A percentile compares a stretch with the other conserved stretches of the same genome.
phyloP scores from a whole-genome alignment of 2,888 invertebrate genomes.

The Protophormia terraenovae region DNA sequence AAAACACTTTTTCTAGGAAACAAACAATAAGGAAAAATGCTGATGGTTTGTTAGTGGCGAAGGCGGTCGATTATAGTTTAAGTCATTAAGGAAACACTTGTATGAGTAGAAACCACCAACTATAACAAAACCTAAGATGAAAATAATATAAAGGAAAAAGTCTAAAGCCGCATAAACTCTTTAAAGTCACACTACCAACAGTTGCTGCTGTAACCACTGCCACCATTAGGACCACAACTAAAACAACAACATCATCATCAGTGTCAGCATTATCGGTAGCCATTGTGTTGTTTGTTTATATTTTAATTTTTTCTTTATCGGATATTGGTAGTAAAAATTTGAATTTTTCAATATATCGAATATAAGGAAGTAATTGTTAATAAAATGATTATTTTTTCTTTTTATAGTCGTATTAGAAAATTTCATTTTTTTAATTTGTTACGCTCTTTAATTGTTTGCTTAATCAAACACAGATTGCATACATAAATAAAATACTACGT shows the following conservation, averaged over 20 bases:
- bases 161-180: slow-evolving; percentile 30
- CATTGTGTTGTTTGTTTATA: slow-evolving; percentile 6
- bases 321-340: slow-evolving; percentile 34
- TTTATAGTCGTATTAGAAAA: slow-evolving; percentile 23
- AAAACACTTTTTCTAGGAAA: slow-evolving; percentile 22
- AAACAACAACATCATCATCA: neutral
- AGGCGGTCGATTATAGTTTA: slow-evolving; percentile 30
- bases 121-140: slow-evolving; percentile 1
- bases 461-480: neutral
- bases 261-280: neutral
- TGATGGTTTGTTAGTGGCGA: slow-evolving; percentile 26
- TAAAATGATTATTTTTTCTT: slow-evolving; percentile 38
- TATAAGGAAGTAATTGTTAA: slow-evolving; percentile 51
- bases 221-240: neutral
- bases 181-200: neutral
- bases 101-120: slow-evolving; percentile 6
- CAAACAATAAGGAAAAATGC: neutral
- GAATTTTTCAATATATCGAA: slow-evolving; percentile 38
- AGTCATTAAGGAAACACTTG: slow-evolving; percentile 54
- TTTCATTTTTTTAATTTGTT: slow-evolving; percentile 56
- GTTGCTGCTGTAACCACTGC: neutral
- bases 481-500: no score
- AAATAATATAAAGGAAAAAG: slow-evolving; percentile 7
- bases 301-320: slow-evolving; percentile 27
- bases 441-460: slow-evolving; percentile 53